Base-by-base conservation (phyloP, 2,113 vertebrate genomes). In the Macquaria australasica region DNA sequence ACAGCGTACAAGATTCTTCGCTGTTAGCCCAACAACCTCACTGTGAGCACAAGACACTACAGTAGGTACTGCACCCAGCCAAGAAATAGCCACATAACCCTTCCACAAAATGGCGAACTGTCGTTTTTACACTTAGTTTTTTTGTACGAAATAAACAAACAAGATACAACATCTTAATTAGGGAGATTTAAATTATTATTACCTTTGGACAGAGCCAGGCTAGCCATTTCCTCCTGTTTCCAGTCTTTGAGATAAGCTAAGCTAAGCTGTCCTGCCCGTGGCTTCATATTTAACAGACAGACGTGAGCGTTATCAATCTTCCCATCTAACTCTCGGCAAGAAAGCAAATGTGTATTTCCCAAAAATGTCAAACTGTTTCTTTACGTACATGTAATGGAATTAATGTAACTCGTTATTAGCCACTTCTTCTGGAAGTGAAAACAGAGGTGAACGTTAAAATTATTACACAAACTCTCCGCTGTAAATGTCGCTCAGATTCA, bases 1-100 rank as follows among this genome's bases (percentile, higher is more conserved):
- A 11, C 8, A 1, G 9, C 0, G 2, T 15, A 31, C 3, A 31
- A 10, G 11, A 58, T 68, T 18, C n/a, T n/a, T 34, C 0, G 3
- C 14, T 23, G 2, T 18, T 64, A 76, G 51, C 23, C 31, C 21
- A n/a, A 56, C 37, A 58, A 59, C 18, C 3, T 31, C 9, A 16
- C 1, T 9, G 23, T 28, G 50, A 37, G 3, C 2, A 58, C 4
- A 10, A 1, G 20, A 62, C 10, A 28, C n/a, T 34, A 34, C 0
- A 8, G n/a, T 48, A 6, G 31, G 31, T 4, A 37, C 31, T 41
- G 9, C 48, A 51, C 73, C 18, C 1, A 5, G 20, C 58, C 20
- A 51, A 41, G 48, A 55, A 31, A 43, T 55, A 45, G 50, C 21
- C 3, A 28, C 50, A 25, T 10, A 45, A 45, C n/a, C n/a, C 9